phyloP scores from a whole-genome alignment of 2,113 vertebrate species.

The Martes martes region DNA sequence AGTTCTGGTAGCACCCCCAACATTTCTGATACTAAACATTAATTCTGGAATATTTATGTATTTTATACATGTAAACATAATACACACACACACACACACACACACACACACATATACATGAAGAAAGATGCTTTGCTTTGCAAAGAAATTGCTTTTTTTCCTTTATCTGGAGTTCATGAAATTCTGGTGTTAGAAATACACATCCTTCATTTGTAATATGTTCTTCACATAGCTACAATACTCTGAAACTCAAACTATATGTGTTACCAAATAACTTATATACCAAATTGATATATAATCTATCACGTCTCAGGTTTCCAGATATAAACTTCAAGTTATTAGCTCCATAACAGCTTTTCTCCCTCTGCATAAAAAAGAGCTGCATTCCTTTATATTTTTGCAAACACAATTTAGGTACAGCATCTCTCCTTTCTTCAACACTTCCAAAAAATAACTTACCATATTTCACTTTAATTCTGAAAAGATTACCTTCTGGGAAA shows the following conservation, averaged over 20 bases:
- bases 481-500: conserved; percentile 43
- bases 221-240: not conserved
- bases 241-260: conserved; percentile 2
- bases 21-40: not conserved
- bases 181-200: conserved; percentile 1
- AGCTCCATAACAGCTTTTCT: not conserved
- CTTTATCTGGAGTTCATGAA: conserved; percentile 1
- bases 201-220: not conserved
- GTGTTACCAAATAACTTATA: conserved; percentile 11
- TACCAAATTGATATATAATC: not conserved
- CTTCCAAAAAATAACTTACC: conserved; percentile 40
- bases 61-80: not conserved
- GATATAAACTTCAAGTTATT: conserved; percentile 23
- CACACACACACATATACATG: not conserved
- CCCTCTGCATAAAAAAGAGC: conserved; percentile 39
- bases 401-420: conserved; percentile 21
- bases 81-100: not conserved
- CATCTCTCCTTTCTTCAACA: not conserved
- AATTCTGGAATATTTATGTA: not conserved
- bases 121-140: not conserved
- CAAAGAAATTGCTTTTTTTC: not conserved
- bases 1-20: not conserved
- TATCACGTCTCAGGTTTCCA: conserved; percentile 37
- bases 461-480: conserved; percentile 39
- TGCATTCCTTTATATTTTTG: not conserved